A percentile compares a stretch with the other conserved stretches of the same genome.
These are phyloP conservation scores for Ptilodon capucinus DNA, from an alignment of 2,888 invertebrate genomes.

Conservation along the genomic window DNA sequence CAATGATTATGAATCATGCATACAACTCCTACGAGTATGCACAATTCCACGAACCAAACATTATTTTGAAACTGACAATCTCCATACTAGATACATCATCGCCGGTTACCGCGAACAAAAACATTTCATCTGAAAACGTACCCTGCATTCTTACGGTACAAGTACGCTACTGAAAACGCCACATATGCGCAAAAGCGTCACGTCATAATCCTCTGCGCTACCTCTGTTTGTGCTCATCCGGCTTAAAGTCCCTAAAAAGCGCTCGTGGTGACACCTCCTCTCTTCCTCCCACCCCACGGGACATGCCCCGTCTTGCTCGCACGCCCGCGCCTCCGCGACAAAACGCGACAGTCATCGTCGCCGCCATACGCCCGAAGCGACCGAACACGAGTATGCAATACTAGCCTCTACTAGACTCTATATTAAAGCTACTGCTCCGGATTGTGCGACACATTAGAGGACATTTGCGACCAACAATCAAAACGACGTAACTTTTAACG, in stretches of 20 bases:
- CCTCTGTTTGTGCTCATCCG: constrained; percentile 63
- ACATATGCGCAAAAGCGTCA: constrained; percentile 69
- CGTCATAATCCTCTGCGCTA: constrained; percentile 57
- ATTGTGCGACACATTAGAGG: constrained; percentile 80
- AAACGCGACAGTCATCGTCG: constrained; percentile 68
- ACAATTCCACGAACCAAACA: constrained; percentile 4
- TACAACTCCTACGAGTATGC: neutral
- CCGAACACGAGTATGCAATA: constrained; percentile 49
- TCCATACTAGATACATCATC: constrained; percentile 13
- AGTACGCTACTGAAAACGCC: constrained; percentile 50
- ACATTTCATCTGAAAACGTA: constrained; percentile 19
- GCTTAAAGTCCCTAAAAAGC: constrained; percentile 73
- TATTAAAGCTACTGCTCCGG: constrained; percentile 68
- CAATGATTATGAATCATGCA: neutral
- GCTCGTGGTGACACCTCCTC: constrained; percentile 78
- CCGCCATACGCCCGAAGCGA: constrained; percentile 62
- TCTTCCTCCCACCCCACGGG: constrained; percentile 61
- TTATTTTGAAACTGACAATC: constrained; percentile 4
- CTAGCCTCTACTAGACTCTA: constrained; percentile 54
- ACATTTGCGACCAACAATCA: constrained; percentile 49
- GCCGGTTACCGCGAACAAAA: constrained; percentile 16
- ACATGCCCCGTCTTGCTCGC: constrained; percentile 62
- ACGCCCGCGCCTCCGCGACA: constrained; percentile 67
- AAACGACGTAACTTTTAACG: constrained; percentile 46
- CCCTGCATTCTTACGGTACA: constrained; percentile 29